Evolutionary conservation across 2,888 invertebrate genomes (phyloP).

Genomic region (Gortyna flavago): DNA sequence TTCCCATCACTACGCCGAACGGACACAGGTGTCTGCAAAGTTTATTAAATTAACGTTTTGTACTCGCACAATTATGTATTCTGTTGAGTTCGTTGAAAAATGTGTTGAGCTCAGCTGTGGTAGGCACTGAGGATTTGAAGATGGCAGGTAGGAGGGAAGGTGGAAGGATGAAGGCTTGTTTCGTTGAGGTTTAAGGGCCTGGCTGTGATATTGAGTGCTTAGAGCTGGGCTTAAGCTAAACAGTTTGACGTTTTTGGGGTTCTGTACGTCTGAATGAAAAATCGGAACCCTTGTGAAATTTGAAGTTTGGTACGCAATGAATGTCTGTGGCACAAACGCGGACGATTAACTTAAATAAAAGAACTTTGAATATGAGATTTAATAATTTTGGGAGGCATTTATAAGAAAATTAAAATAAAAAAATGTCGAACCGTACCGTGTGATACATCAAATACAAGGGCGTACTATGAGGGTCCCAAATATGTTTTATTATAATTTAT

Average conservation of each 20-base stretch:
- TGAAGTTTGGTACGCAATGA: neutral
- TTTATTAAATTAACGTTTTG: conserved; percentile 64
- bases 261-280: neutral
- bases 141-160: neutral
- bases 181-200: neutral
- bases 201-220: neutral
- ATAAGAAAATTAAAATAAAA: too few relatives aligned
- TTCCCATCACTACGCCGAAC: conserved; percentile 44
- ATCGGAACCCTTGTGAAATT: neutral
- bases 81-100: conserved; percentile 62
- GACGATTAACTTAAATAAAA: neutral
- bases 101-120: conserved; percentile 23
- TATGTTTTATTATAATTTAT: too few relatives aligned
- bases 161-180: neutral
- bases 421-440: too few relatives aligned
- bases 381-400: too few relatives aligned
- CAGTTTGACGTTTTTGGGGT: neutral
- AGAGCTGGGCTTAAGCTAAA: neutral
- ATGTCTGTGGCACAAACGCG: neutral
- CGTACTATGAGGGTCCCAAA: too few relatives aligned
- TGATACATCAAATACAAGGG: too few relatives aligned
- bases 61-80: conserved; percentile 58
- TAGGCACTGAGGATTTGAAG: neutral
- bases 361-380: too few relatives aligned
- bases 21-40: conserved; percentile 65